These are phyloP conservation scores for Rhodinocichla rosea DNA, from an alignment of 2,113 vertebrate species.

Conservation along the genomic window DNA sequence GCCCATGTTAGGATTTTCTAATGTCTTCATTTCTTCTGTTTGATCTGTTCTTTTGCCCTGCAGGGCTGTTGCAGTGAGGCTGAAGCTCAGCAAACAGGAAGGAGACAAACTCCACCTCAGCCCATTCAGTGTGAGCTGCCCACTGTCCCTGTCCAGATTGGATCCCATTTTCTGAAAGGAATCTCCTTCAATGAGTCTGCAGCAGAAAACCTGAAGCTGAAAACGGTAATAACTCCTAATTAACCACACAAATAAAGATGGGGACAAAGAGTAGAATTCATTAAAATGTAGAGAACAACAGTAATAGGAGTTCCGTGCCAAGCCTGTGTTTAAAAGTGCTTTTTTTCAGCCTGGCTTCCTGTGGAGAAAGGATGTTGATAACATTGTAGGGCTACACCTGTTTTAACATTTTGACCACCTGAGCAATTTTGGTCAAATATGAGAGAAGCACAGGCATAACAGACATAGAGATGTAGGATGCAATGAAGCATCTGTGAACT, in stretches of 20 bases:
- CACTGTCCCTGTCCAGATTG: conserved; percentile 95
- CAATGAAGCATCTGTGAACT: neutral
- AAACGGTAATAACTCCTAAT: conserved; percentile 81
- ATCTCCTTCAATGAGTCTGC: conserved; percentile 96
- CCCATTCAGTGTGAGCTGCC: conserved; percentile 97
- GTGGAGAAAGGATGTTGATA: neutral
- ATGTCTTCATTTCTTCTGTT: neutral
- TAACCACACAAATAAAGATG: neutral
- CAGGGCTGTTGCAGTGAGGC: conserved; percentile 96
- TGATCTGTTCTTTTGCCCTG: neutral
- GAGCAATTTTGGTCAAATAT: neutral
- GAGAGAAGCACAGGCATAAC: neutral
- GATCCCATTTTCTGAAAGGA: conserved; percentile 93
- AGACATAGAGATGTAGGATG: neutral
- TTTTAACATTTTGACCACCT: neutral
- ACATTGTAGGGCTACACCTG: neutral
- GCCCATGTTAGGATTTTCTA: neutral
- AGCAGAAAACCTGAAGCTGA: conserved; percentile 95
- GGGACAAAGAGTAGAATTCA: neutral
- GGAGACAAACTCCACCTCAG: conserved; percentile 92
- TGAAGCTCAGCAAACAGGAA: conserved; percentile 94
- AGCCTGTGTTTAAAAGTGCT: neutral
- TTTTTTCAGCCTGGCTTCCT: neutral
- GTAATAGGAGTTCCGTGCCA: neutral
- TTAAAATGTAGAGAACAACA: neutral